Evolutionary conservation across 1,140 invertebrate genomes (phyloP), one percentile per base, ranked within the genome.

Genomic region (Calosoma granatense): DNA sequence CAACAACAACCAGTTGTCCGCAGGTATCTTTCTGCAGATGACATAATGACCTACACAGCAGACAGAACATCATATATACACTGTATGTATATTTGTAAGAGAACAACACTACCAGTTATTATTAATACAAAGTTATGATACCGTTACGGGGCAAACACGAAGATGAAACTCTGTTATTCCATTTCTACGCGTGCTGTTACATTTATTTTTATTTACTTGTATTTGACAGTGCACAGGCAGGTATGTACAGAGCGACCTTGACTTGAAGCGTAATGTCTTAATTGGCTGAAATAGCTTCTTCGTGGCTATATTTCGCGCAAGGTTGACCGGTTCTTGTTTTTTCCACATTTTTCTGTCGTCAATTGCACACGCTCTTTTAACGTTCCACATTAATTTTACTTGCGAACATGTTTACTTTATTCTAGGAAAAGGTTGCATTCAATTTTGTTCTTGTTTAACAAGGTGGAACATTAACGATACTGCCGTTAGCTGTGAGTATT

Each of bases 11-110:
- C 65, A 85, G 81, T 67, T 91, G 85, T 9, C 88, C 88, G 68
- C 91, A 95, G 0, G 91, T 94, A 54, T 84, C 74, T 55, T 79
- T 81, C 66, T 84, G 86, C 69, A 97, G 82, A 65, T 94, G 90
- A 69, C 94, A 97, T 65, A 86, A 79, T 3, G 92, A 94, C 62
- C 85, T 87, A 69, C 62, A 72, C 59, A n/a, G 11, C 57, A 30
- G 11, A 2, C n/a, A n/a, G n/a, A n/a, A n/a, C n/a, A n/a, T n/a
- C n/a, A n/a, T n/a, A n/a, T n/a, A n/a, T n/a, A n/a, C n/a, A n/a
- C n/a, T n/a, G n/a, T n/a, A n/a, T n/a, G n/a, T 3, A 41, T 3
- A 41, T 41, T 41, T n/a, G 36, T 41, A 17, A 12, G 1, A 2
- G 14, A 51, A 36, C 26, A n/a, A 36, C 26, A 36, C n/a, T 36